Percentiles rank a stretch among this genome's conserved stretches.
These are phyloP conservation scores for Nomada ferruginata DNA, from an alignment of 2,888 invertebrate genomes.

Conservation along the genomic window DNA sequence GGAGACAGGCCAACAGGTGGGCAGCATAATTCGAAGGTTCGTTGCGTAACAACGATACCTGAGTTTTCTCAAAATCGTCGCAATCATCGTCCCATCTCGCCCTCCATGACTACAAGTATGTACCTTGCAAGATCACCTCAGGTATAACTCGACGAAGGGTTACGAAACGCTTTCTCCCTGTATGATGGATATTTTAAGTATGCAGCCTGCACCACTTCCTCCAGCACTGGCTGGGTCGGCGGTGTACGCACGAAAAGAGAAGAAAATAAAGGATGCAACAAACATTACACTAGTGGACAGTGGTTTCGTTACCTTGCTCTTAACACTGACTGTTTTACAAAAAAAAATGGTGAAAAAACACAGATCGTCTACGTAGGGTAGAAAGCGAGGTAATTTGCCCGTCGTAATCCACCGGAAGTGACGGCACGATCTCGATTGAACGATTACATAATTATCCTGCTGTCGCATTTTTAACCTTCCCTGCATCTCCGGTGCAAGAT, in stretches of 20 bases:
- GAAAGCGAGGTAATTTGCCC: constrained; percentile 21
- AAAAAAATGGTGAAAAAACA: constrained; percentile 24
- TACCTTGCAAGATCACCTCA: constrained; percentile 31
- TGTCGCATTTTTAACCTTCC: not conserved
- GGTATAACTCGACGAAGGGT: constrained; percentile 48
- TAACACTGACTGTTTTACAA: constrained; percentile 64
- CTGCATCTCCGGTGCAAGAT: not conserved
- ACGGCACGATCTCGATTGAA: not conserved
- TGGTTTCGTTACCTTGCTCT: constrained; percentile 68
- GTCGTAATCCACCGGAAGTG: constrained; percentile 11
- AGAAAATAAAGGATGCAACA: constrained; percentile 35
- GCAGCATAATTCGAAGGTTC: not conserved
- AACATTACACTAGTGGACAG: constrained; percentile 32
- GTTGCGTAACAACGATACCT: constrained; percentile 41
- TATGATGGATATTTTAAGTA: constrained; percentile 78
- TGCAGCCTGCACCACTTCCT: constrained; percentile 76
- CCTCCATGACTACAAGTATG: constrained; percentile 4
- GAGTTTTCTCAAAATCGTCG: constrained; percentile 11
- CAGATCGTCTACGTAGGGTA: not conserved
- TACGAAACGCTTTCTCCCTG: constrained; percentile 82
- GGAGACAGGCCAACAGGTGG: no score
- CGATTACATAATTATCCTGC: not conserved
- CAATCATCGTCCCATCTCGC: constrained; percentile 22
- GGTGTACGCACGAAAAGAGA: constrained; percentile 32
- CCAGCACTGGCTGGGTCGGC: constrained; percentile 60